These are phyloP conservation scores for Drosophila multiciliata DNA, from an alignment of 2,888 invertebrate species.

Conservation along the genomic window DNA sequence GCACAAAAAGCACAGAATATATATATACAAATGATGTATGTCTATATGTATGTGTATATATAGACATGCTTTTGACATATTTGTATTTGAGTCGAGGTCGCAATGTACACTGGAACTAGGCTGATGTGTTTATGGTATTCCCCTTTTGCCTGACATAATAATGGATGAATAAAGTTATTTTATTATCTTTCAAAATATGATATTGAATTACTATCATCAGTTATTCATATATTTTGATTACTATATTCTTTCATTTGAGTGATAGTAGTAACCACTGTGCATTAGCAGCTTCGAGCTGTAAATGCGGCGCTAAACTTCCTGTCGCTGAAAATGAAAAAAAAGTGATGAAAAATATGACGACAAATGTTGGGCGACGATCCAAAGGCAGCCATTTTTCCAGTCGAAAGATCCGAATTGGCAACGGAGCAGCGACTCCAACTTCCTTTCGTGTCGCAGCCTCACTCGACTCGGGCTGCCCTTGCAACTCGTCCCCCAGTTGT, in stretches of 20 bases:
- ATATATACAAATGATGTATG: not conserved
- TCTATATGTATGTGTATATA: conserved; percentile 3
- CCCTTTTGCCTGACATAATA: not conserved
- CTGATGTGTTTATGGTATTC: not conserved
- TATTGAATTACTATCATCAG: not conserved
- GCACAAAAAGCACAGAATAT: conserved; percentile 43
- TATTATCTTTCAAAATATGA: not conserved
- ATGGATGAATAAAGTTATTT: not conserved
- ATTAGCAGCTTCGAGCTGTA: conserved; percentile 21
- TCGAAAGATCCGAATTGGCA: conserved; percentile 53
- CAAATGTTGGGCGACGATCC: conserved; percentile 62
- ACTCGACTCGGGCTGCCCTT: conserved; percentile 22
- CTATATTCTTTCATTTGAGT: not conserved
- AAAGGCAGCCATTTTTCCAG: conserved; percentile 64
- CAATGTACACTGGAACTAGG: conserved; percentile 26
- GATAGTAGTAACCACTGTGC: conserved; percentile 32
- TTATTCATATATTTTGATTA: not conserved
- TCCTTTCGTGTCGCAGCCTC: conserved; percentile 25
- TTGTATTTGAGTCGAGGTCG: conserved; percentile 4
- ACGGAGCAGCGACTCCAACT: conserved; percentile 20
- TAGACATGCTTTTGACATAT: conserved; percentile 10
- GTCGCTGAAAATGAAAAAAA: conserved; percentile 22
- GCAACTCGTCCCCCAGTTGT: conserved; percentile 32
- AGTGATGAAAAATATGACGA: conserved; percentile 54
- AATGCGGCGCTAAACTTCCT: conserved; percentile 6